These are phyloP conservation scores for Stomatorhinus walkeri DNA, from an alignment of 2,797 vertebrate genomes.

Conservation along the genomic window DNA sequence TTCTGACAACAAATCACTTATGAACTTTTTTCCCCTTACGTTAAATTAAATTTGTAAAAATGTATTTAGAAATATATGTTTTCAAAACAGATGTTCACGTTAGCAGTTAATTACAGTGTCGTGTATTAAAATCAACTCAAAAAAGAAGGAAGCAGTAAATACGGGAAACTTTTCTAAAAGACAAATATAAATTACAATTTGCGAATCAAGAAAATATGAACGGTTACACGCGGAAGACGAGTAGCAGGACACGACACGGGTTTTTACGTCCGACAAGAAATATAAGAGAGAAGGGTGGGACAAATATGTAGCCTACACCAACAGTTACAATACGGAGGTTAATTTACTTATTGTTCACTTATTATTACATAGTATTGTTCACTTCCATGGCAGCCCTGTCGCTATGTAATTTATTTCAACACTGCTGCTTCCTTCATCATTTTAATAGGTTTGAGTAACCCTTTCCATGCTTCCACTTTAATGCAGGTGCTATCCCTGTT, in stretches of 20 bases:
- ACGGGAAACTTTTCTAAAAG: background rate
- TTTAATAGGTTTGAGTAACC: background rate
- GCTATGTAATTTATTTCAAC: background rate
- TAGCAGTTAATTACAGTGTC: background rate
- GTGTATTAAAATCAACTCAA: background rate
- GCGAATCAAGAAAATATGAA: background rate
- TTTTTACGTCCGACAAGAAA: background rate
- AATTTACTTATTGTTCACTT: background rate
- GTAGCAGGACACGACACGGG: conserved; percentile 11
- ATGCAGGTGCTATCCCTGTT: background rate
- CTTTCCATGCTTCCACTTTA: background rate
- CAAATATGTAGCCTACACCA: background rate
- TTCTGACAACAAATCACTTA: background rate
- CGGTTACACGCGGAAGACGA: conserved; percentile 12
- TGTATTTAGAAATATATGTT: too few species aligned
- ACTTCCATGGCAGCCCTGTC: background rate
- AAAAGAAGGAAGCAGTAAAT: background rate
- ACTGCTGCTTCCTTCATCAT: background rate
- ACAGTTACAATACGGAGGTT: background rate
- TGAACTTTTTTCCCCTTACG: background rate
- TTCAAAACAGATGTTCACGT: background rate
- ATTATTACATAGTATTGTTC: background rate
- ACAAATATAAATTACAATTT: background rate
- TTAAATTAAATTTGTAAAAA: background rate
- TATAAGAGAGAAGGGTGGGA: background rate